phyloP scores from a whole-genome alignment of 2,888 invertebrate species.

The Latheticus oryzae region DNA sequence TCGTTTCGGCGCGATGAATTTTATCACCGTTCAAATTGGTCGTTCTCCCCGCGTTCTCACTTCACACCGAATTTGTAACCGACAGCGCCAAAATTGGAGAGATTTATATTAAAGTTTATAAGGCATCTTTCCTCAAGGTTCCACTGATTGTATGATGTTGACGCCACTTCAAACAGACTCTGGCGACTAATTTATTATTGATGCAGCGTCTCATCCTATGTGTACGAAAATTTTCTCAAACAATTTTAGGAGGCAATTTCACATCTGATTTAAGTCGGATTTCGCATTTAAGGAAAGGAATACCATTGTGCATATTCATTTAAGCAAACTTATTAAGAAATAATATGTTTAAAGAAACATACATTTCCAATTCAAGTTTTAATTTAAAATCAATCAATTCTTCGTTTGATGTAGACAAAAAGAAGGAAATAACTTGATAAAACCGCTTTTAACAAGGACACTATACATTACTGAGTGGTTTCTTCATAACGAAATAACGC shows the following conservation, averaged over 20 bases:
- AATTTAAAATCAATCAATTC: too few relatives aligned
- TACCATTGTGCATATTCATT: too few relatives aligned
- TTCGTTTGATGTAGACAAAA: background rate
- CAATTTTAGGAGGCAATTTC: conserved; percentile 5
- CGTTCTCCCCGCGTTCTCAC: conserved; percentile 48
- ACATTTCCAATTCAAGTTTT: too few relatives aligned
- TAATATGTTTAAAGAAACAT: too few relatives aligned
- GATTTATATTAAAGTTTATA: conserved; percentile 52
- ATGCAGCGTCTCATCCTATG: too few relatives aligned
- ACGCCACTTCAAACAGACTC: conserved; percentile 41
- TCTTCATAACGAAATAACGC: conserved; percentile 7
- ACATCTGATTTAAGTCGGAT: conserved; percentile 6
- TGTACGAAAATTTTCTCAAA: too few relatives aligned
- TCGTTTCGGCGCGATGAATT: conserved; percentile 49
- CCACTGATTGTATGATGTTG: conserved; percentile 38
- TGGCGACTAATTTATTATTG: conserved; percentile 40
- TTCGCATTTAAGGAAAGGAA: too few relatives aligned
- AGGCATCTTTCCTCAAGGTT: conserved; percentile 32
- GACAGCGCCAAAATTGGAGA: conserved; percentile 52
- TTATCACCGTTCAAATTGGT: conserved; percentile 56
- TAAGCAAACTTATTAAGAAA: too few relatives aligned
- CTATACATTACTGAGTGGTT: conserved; percentile 4
- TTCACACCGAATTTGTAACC: conserved; percentile 52
- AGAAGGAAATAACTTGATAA: background rate
- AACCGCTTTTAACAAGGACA: conserved; percentile 9